These are phyloP conservation scores for Epirrita christyi DNA, from an alignment of 2,888 invertebrate species.

Conservation along the genomic window DNA sequence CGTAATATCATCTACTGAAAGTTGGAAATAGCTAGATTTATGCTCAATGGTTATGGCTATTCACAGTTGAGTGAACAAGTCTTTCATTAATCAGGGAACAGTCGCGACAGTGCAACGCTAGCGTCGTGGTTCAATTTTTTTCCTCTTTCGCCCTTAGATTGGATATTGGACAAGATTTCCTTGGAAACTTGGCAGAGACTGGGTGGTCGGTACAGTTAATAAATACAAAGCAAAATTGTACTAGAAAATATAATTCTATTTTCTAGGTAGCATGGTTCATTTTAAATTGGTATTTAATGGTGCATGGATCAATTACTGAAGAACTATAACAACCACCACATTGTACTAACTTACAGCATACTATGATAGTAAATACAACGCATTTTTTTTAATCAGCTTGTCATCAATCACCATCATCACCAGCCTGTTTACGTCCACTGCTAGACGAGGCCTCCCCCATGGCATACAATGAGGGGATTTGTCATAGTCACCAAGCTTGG, in stretches of 20 bases:
- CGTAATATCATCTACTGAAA: slow-evolving; percentile 8
- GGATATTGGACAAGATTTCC: slow-evolving; percentile 83
- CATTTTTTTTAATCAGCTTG: too few relatives aligned
- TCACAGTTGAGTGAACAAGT: slow-evolving; percentile 73
- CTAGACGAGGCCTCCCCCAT: too few relatives aligned
- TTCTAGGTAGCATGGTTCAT: slow-evolving; percentile 35
- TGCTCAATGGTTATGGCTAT: slow-evolving; percentile 46
- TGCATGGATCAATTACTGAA: too few relatives aligned
- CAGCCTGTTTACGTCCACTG: too few relatives aligned
- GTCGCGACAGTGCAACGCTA: slow-evolving; percentile 82
- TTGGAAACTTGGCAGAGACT: slow-evolving; percentile 72
- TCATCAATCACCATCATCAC: too few relatives aligned
- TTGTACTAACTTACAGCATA: too few relatives aligned
- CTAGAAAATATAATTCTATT: slow-evolving; percentile 11
- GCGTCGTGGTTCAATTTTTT: slow-evolving; percentile 80
- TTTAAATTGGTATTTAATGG: slow-evolving; percentile 20
- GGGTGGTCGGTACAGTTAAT: slow-evolving; percentile 68
- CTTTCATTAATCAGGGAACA: slow-evolving; percentile 82
- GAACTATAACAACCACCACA: too few relatives aligned
- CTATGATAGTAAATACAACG: too few relatives aligned
- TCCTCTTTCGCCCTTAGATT: slow-evolving; percentile 81
- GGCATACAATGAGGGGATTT: too few relatives aligned
- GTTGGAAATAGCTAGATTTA: slow-evolving; percentile 30
- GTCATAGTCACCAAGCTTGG: too few relatives aligned
- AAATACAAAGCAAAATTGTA: slow-evolving; percentile 30